Evolutionary conservation across 2,888 invertebrate species (phyloP).

Genomic region (Tetranychus truncatus): DNA sequence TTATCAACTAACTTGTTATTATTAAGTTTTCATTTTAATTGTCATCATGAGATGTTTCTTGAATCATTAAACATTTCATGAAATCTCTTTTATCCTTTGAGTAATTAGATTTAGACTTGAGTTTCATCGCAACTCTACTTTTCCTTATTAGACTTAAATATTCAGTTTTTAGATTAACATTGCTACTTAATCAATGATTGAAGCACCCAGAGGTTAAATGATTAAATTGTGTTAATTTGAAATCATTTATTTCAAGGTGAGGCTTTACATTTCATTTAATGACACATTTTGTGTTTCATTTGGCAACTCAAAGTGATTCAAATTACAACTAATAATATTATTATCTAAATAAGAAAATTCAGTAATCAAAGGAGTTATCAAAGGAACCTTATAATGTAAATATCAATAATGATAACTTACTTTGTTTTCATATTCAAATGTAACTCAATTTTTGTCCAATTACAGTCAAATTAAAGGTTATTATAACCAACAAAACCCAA

Average conservation of each 20-base stretch:
- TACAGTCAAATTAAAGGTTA: too few relatives aligned
- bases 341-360: neutral
- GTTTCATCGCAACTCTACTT: too few relatives aligned
- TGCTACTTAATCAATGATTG: neutral
- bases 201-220: slow-evolving; percentile 1
- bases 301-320: neutral
- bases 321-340: neutral
- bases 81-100: too few relatives aligned
- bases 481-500: too few relatives aligned
- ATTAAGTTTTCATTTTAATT: neutral
- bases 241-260: neutral
- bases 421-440: too few relatives aligned
- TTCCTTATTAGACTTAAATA: too few relatives aligned
- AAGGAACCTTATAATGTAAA: too few relatives aligned
- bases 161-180: too few relatives aligned
- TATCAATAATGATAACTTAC: too few relatives aligned
- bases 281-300: neutral
- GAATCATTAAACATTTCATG: neutral
- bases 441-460: too few relatives aligned
- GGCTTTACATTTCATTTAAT: neutral
- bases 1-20: neutral
- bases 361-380: too few relatives aligned
- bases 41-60: neutral
- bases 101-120: too few relatives aligned
- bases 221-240: neutral